Evolutionary conservation across 2,797 vertebrate genomes (phyloP), one percentile per base, ranked within the genome.

Genomic region (Aulostomus chinensis): DNA sequence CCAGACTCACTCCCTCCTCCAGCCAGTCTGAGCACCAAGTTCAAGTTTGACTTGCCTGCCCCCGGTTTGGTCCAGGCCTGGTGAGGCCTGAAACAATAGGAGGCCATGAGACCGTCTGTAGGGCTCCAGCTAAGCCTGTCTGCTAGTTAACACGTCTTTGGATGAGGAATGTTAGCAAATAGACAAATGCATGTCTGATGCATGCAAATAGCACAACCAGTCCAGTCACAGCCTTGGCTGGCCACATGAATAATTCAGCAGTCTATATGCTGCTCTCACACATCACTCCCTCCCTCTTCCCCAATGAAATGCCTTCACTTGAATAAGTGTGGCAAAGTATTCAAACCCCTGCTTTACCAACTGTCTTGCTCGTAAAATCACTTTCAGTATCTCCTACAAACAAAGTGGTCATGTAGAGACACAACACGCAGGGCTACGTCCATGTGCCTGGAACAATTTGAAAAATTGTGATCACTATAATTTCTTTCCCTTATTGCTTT

Each of bases 151-250:
- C 92, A 92, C 91, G 92, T 91, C 93, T 91, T 69, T 94, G 91
- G 93, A 94, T 92, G 90, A 93, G 90, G 90, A 94, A 93, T 91
- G 94, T 94, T 93, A 95, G 93, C 93, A 94, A 91, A 95, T 93
- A 96, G 93, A 94, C 94, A 92, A 92, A 91, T 88, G 91, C 91
- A 91, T 93, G 93, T 92, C 93, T 91, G 92, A 84, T 93, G 94
- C 91, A 94, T 94, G 94, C 93, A 95, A 94, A 86, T 93, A 82
- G 77, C 85, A 71, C 81, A 82, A 76, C 80, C 73, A 89, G 91
- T 90, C 85, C 88, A 85, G 89, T 92, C 91, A 86, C 91, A 91
- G 90, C 83, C 81, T 88, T 82, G 86, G 76, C 79, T 46, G 84
- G 82, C 84, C 84, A 74, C 85, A 94, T 96, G 93, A 96, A 96